phyloP scores from a whole-genome alignment of 2,888 invertebrate species.

The Eristalinus aeneus region DNA sequence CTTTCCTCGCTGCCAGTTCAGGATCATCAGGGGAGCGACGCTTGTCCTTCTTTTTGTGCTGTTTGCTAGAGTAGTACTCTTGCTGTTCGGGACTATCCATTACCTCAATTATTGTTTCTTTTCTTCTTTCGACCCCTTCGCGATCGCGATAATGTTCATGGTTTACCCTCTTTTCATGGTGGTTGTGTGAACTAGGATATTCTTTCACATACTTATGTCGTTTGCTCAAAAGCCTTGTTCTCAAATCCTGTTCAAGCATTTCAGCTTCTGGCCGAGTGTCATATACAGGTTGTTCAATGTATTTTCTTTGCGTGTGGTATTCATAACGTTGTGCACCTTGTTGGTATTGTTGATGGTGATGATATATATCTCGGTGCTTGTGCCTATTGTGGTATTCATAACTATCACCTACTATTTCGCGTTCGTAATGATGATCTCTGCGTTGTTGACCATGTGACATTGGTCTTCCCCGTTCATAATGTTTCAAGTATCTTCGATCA shows the following conservation, averaged over 20 bases:
- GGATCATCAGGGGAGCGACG: conserved; percentile 78
- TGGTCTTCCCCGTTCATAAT: conserved; percentile 54
- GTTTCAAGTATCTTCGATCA: conserved; percentile 52
- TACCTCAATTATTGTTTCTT: conserved; percentile 80
- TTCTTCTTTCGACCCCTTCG: conserved; percentile 44
- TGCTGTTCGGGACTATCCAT: conserved; percentile 80
- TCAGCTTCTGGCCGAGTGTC: conserved; percentile 81
- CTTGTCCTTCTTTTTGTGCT: conserved; percentile 75
- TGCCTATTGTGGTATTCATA: conserved; percentile 72
- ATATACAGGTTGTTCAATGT: conserved; percentile 59
- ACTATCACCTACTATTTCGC: conserved; percentile 40
- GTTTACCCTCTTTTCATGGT: conserved; percentile 72
- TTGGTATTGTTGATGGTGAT: conserved; percentile 67
- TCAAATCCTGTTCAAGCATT: conserved; percentile 87
- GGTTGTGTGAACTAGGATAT: conserved; percentile 63
- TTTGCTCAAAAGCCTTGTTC: conserved; percentile 87
- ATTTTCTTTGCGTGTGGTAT: conserved; percentile 71
- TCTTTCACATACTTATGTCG: conserved; percentile 85
- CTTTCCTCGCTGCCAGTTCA: conserved; percentile 83
- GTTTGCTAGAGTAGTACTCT: conserved; percentile 72
- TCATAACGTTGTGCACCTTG: conserved; percentile 72
- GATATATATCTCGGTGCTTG: conserved; percentile 65
- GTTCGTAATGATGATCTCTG: conserved; percentile 64
- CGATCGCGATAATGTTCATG: conserved; percentile 73
- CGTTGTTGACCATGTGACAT: conserved; percentile 70